A percentile compares a stretch with the other conserved stretches of the same genome.
phyloP scores from a whole-genome alignment of 2,797 vertebrate species.

The Discoglossus pictus region DNA sequence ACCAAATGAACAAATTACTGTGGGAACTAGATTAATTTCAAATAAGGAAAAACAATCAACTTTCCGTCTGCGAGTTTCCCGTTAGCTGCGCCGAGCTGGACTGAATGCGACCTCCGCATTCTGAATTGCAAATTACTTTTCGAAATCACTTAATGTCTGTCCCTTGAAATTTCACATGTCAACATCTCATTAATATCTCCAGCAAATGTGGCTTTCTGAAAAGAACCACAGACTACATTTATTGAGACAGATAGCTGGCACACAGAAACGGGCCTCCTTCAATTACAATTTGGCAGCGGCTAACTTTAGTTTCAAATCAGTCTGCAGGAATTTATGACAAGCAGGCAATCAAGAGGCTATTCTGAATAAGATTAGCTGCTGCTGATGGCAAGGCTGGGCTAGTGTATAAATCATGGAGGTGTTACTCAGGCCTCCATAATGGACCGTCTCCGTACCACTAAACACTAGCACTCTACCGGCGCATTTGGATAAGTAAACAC shows the following conservation, averaged over 20 bases:
- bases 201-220: constrained; percentile 64
- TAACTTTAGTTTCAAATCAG: constrained; percentile 70
- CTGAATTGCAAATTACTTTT: constrained; percentile 70
- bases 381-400: constrained; percentile 59
- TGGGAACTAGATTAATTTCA: constrained; percentile 48
- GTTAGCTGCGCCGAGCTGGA: constrained; percentile 61
- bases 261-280: constrained; percentile 64
- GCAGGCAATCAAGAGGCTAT: constrained; percentile 63
- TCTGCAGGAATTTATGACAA: constrained; percentile 67
- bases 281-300: constrained; percentile 69
- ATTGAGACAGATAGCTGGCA: constrained; percentile 68
- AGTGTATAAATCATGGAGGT: constrained; percentile 65
- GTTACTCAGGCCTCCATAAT: constrained; percentile 63
- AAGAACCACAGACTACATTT: constrained; percentile 65
- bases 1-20: constrained; percentile 43
- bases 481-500: constrained; percentile 38
- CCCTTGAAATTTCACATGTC: constrained; percentile 70
- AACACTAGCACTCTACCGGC: constrained; percentile 59
- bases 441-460: constrained; percentile 57
- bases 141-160: constrained; percentile 70
- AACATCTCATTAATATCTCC: constrained; percentile 71
- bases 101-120: constrained; percentile 59
- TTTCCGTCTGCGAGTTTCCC: constrained; percentile 52
- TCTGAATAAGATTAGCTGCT: constrained; percentile 68
- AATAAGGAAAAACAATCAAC: constrained; percentile 45